phyloP scores from a whole-genome alignment of 2,888 invertebrate genomes.

The Oscheius myriophilus region DNA sequence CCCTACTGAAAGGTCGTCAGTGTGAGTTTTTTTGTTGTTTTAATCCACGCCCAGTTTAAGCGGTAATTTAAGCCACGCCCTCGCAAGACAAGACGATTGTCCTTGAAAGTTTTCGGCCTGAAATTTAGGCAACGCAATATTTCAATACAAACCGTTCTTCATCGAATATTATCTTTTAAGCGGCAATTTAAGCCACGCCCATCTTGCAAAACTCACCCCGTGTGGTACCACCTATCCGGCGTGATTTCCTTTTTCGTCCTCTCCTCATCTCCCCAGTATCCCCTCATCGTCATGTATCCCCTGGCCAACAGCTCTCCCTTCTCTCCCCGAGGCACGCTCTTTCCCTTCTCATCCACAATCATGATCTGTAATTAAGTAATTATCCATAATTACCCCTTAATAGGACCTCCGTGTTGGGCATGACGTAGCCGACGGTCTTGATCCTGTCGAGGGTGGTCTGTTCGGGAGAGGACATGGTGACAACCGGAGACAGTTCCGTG shows the following conservation, averaged over 20 bases:
- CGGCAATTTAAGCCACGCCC: too few relatives aligned
- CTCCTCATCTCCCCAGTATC: constrained; percentile 83
- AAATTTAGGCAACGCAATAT: too few relatives aligned
- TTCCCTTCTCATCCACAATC: constrained; percentile 77
- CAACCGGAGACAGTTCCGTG: constrained; percentile 30
- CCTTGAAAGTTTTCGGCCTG: too few relatives aligned
- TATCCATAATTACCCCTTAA: background rate
- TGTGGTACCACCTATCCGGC: constrained; percentile 81
- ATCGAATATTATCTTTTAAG: too few relatives aligned
- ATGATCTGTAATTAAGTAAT: constrained; percentile 31
- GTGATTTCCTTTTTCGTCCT: constrained; percentile 80
- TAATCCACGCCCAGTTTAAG: too few relatives aligned
- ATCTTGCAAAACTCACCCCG: constrained; percentile 78
- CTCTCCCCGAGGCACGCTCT: constrained; percentile 79
- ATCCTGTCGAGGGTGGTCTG: constrained; percentile 22
- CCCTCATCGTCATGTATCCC: constrained; percentile 79
- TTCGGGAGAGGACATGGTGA: constrained; percentile 21
- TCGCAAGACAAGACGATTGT: too few relatives aligned
- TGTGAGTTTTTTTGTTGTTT: too few relatives aligned
- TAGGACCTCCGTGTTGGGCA: constrained; percentile 27
- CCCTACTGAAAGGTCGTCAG: too few relatives aligned
- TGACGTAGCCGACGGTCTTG: constrained; percentile 28
- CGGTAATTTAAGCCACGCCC: too few relatives aligned
- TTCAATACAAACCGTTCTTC: too few relatives aligned
- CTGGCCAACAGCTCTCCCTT: constrained; percentile 82